These are phyloP conservation scores for Macropus fuliginosus DNA, from an alignment of 2,797 vertebrate genomes.

Conservation along the genomic window DNA sequence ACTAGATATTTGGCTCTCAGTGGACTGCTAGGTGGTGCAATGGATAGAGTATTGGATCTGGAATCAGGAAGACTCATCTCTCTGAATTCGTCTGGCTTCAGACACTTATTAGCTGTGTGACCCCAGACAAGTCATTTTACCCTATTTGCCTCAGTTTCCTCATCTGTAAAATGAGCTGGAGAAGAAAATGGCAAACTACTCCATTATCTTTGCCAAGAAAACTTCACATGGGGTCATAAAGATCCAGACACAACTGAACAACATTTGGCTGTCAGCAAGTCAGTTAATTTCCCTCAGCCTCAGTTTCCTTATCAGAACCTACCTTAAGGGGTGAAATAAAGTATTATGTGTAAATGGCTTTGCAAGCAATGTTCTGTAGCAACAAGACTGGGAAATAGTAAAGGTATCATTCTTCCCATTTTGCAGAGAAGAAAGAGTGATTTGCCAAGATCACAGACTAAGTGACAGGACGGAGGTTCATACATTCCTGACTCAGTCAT, in stretches of 20 bases:
- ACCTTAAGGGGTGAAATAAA: background rate
- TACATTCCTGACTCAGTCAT: background rate
- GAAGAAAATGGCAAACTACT: background rate
- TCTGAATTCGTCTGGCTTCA: background rate
- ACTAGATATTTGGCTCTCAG: background rate
- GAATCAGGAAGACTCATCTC: background rate
- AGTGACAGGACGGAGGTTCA: background rate
- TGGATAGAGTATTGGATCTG: background rate
- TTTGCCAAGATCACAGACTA: background rate
- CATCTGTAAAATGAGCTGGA: background rate
- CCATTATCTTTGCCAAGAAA: background rate
- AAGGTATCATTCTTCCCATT: background rate
- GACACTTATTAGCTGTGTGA: background rate
- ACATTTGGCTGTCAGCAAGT: background rate
- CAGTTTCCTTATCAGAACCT: background rate
- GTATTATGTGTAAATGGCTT: background rate
- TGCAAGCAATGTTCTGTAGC: background rate
- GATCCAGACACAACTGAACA: background rate
- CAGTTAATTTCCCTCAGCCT: background rate
- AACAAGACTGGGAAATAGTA: background rate
- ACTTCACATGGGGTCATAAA: background rate
- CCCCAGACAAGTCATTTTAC: background rate
- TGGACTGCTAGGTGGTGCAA: background rate
- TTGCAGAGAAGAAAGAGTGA: slow-evolving; percentile 6
- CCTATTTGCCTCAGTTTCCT: background rate